phyloP scores from a whole-genome alignment of 2,797 vertebrate species.

The Manis crassicaudata region DNA sequence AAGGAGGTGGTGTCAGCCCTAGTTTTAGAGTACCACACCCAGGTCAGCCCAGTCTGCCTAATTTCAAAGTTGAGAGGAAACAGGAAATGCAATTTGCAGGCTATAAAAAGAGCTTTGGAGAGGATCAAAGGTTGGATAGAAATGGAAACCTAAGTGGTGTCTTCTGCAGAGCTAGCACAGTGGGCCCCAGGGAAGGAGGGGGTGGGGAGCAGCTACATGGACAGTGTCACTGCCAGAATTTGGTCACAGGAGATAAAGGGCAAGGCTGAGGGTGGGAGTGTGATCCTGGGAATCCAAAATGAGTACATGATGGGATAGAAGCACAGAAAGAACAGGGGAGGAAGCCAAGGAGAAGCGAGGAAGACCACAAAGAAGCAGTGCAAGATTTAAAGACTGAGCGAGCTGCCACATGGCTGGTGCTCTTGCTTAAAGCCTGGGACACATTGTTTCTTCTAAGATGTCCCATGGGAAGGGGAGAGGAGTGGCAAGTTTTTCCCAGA shows the following conservation, averaged over 20 bases:
- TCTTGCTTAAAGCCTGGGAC: neutral
- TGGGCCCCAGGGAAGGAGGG: neutral
- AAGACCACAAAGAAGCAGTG: neutral
- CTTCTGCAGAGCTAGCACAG: neutral
- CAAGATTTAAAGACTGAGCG: neutral
- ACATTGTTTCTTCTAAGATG: neutral
- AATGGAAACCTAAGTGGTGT: conserved; percentile 8
- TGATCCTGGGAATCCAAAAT: conserved; percentile 5
- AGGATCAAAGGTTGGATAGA: conserved; percentile 23
- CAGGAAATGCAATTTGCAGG: neutral
- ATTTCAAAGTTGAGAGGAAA: conserved; percentile 17
- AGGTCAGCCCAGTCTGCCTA: neutral
- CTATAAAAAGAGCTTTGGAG: neutral
- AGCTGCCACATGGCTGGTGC: neutral
- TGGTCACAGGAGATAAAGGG: neutral
- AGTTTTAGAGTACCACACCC: neutral
- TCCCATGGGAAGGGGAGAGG: neutral
- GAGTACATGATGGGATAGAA: neutral
- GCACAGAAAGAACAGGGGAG: neutral
- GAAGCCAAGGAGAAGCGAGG: neutral
- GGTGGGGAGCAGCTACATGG: neutral
- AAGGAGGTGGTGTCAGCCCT: neutral
- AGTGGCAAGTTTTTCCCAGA: neutral
- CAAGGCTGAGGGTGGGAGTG: neutral
- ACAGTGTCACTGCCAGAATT: neutral